Conservation (phyloP, 92 coral and sea anemone species). For the Umimayanthus kanabou region DNA sequence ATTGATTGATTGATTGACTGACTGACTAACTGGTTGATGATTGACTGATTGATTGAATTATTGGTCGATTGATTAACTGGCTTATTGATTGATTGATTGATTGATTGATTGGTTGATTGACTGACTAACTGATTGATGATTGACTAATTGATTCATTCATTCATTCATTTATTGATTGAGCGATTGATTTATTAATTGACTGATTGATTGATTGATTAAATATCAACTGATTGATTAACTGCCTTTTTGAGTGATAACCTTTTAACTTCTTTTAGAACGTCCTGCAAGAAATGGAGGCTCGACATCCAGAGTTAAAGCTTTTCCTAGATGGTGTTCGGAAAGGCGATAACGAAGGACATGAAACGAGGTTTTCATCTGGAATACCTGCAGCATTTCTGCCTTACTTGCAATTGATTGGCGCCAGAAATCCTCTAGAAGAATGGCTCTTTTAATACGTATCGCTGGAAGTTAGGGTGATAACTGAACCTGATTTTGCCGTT, state of each 20-base stretch:
- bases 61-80: no score
- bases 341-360: background rate
- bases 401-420: background rate
- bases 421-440: background rate
- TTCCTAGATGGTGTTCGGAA: constrained; percentile 6
- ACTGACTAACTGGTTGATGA: no score
- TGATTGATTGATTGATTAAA: background rate
- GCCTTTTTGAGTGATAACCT: no score
- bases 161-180: no score
- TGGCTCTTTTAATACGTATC: background rate
- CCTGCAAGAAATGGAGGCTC: constrained; percentile 28
- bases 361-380: background rate
- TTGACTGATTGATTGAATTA: no score
- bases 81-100: no score
- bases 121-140: background rate
- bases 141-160: background rate
- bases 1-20: background rate
- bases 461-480: no score
- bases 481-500: no score
- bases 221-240: background rate
- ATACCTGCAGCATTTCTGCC: background rate
- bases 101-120: no score
- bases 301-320: constrained; percentile 10
- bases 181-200: background rate
- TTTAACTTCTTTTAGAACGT: background rate